phyloP scores from a whole-genome alignment of 2,797 vertebrate species.

The Myotis planiceps region DNA sequence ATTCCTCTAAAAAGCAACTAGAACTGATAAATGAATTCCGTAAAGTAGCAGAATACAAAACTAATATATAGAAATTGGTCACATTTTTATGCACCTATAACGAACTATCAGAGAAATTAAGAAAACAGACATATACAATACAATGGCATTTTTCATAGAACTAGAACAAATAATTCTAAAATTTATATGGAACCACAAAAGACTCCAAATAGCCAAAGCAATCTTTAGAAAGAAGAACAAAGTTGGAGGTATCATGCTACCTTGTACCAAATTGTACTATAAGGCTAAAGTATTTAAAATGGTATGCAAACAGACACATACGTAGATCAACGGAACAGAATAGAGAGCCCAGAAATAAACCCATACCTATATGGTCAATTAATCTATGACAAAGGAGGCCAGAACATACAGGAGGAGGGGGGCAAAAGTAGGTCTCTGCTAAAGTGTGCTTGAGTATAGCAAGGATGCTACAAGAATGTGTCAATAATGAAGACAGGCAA shows the following conservation, averaged over 20 bases:
- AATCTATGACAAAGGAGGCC: too few species aligned
- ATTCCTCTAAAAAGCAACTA: not conserved
- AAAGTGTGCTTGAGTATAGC: not conserved
- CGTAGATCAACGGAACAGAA: not conserved
- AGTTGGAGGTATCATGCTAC: not conserved
- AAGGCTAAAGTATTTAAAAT: not conserved
- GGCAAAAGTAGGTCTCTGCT: too few species aligned
- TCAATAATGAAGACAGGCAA: not conserved
- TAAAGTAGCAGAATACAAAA: not conserved
- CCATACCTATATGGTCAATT: too few species aligned
- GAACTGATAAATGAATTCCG: not conserved
- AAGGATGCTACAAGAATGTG: not conserved
- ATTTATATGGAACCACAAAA: not conserved
- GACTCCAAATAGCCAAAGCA: not conserved
- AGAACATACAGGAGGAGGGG: too few species aligned
- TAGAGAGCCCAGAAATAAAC: too few species aligned
- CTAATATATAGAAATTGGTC: not conserved
- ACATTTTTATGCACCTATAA: not conserved
- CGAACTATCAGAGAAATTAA: not conserved
- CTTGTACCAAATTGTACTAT: not conserved
- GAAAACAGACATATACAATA: not conserved
- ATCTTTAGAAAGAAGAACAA: not conserved
- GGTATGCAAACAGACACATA: not conserved
- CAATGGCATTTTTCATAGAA: not conserved
- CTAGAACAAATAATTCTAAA: not conserved